Conservation (phyloP, 2,113 vertebrate genomes). For the Gobio gobio region DNA sequence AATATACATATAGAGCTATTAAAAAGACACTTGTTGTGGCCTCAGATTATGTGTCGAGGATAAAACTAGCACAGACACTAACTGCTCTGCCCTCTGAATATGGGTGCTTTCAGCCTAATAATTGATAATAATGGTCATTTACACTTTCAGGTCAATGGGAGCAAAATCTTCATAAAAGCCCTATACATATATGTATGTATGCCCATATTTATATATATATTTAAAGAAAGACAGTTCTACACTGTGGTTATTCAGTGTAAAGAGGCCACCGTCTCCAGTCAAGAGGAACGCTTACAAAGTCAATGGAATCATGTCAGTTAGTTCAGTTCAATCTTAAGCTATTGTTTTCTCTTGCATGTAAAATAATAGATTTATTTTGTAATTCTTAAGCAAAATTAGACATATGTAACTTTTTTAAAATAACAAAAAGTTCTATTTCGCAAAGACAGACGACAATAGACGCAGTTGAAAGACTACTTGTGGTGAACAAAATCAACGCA, state of each 20-base stretch:
- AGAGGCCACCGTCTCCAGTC: conserved; percentile 77
- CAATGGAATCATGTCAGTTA: conserved; percentile 83
- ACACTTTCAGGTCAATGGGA: conserved; percentile 57
- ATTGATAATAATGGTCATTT: conserved; percentile 52
- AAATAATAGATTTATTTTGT: conserved; percentile 83
- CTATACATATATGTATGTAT: conserved; percentile 83
- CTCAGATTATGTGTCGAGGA: conserved; percentile 64
- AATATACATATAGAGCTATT: conserved; percentile 84
- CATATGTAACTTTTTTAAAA: conserved; percentile 78
- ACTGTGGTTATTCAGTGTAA: conserved; percentile 79
- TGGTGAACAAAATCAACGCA: conserved; percentile 73
- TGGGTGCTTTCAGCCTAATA: conserved; percentile 62
- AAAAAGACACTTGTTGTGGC: conserved; percentile 73
- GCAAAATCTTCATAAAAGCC: conserved; percentile 76
- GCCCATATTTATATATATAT: conserved; percentile 81
- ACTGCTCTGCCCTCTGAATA: conserved; percentile 51
- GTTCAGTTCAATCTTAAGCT: conserved; percentile 81
- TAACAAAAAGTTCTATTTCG: conserved; percentile 81
- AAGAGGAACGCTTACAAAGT: conserved; percentile 77
- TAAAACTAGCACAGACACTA: conserved; percentile 58
- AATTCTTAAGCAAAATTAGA: conserved; percentile 85
- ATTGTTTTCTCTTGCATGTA: conserved; percentile 81
- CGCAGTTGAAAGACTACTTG: conserved; percentile 77
- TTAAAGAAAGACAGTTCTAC: conserved; percentile 78
- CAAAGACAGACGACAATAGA: conserved; percentile 79